Conservation (phyloP, 2,797 vertebrate genomes). For the Trachops cirrhosus region DNA sequence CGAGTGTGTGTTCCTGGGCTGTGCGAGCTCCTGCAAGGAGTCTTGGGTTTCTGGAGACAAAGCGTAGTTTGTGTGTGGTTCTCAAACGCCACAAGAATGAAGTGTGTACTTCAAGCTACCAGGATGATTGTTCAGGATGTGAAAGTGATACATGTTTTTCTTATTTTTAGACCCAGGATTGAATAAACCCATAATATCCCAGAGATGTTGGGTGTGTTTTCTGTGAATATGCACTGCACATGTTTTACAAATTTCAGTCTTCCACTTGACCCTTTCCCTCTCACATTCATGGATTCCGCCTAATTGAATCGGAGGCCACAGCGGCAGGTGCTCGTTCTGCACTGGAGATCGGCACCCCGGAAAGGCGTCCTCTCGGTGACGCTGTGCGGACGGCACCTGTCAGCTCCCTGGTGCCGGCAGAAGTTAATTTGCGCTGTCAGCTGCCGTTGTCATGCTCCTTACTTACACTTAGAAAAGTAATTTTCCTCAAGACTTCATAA, state of each 20-base stretch:
- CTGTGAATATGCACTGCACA: background rate
- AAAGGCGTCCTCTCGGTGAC: conserved; percentile 69
- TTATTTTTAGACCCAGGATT: background rate
- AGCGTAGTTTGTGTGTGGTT: background rate
- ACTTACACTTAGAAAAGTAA: conserved; percentile 77
- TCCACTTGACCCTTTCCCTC: background rate
- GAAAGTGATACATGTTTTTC: background rate
- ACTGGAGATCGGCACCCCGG: conserved; percentile 61
- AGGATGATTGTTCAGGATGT: background rate
- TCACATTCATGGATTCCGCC: conserved; percentile 65
- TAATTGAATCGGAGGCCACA: conserved; percentile 67
- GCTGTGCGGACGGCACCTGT: conserved; percentile 76
- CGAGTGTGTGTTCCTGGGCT: background rate
- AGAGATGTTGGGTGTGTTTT: background rate
- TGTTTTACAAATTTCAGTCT: conserved; percentile 33
- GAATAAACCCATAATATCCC: background rate
- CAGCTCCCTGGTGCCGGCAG: conserved; percentile 70
- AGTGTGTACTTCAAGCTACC: background rate
- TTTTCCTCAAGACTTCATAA: conserved; percentile 75
- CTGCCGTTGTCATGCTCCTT: conserved; percentile 78
- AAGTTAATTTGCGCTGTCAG: conserved; percentile 81
- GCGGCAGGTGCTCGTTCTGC: conserved; percentile 62
- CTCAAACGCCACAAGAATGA: conserved; percentile 20
- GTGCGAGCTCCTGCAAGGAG: background rate
- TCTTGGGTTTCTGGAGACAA: background rate